Evolutionary conservation across 2,888 invertebrate genomes (phyloP).

Genomic region (Erynnis tages): DNA sequence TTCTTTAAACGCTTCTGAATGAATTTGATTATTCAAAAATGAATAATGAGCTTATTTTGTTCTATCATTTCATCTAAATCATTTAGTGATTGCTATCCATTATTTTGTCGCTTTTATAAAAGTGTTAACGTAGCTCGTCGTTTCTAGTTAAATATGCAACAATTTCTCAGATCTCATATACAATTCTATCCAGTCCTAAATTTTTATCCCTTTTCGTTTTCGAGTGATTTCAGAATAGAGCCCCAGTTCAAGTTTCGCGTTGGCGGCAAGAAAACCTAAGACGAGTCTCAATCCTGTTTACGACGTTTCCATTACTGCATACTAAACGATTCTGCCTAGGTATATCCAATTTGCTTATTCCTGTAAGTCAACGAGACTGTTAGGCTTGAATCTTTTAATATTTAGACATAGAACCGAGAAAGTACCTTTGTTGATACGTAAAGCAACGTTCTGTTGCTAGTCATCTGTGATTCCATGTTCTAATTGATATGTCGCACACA

Average conservation of each 20-base stretch:
- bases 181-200: background rate
- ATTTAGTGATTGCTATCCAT: no score
- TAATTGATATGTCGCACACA: no score
- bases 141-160: background rate
- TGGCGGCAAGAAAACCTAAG: constrained; percentile 50
- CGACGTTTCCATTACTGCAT: constrained; percentile 29
- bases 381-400: background rate
- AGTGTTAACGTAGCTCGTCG: background rate
- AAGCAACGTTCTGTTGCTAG: no score
- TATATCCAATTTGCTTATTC: background rate
- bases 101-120: no score
- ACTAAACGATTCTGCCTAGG: background rate
- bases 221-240: background rate
- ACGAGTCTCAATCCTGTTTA: constrained; percentile 38
- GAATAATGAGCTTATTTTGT: no score
- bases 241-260: constrained; percentile 42
- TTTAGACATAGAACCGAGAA: no score
- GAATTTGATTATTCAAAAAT: no score
- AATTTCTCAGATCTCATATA: no score
- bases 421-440: no score
- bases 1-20: no score
- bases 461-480: no score
- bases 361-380: background rate
- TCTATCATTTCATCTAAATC: no score
- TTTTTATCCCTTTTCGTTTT: background rate